Base-by-base conservation (phyloP, 2,888 invertebrate species). In the Argynnis bischoffii region DNA sequence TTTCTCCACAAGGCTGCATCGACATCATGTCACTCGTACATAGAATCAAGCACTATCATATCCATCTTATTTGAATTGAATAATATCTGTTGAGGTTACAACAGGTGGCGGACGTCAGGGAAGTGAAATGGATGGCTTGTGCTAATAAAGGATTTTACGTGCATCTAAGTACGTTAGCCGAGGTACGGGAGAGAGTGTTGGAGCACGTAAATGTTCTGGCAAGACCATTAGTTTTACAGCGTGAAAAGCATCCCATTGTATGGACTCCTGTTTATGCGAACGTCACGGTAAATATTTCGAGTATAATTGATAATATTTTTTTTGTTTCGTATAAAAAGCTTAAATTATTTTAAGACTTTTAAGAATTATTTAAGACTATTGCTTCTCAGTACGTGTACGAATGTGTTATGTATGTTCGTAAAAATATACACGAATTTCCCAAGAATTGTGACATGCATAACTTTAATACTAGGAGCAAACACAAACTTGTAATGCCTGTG, bases 51-150 rank as follows among this genome's bases (percentile, higher is more conserved):
- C 63, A 69, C 57, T 18, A n/a, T 67, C 46, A 59, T 64, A 11
- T 41, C 21, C 46, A 47, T 48, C 3, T 66, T 63, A 60, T 41
- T 18, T 35, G 14, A 60, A 64, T 69, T 65, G 68, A 69, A 75
- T 80, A 78, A 83, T 78, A 81, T 80, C 69, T 80, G 47, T 71
- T 67, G 73, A 79, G 77, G 74, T 73, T 72, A 72, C 69, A 76
- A 56, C 78, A 87, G 92, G 96, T 97, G 69, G 96, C 98, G 47
- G 99, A 99, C 88, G 96, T 97, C 61, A 94, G 97, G 74, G 98
- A 99, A 83, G 97, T 99, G 73, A 97, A 97, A 83, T 98, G 98
- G 97, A 99, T 99, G 98, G 99, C 99, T 61, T 99, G 99, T 88
- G 96, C 96, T 31, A 99, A 99, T 89, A 96, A 97, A 88, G 99